Evolutionary conservation across 2,797 vertebrate genomes (phyloP).

Genomic region (Arctocebus calabarensis): DNA sequence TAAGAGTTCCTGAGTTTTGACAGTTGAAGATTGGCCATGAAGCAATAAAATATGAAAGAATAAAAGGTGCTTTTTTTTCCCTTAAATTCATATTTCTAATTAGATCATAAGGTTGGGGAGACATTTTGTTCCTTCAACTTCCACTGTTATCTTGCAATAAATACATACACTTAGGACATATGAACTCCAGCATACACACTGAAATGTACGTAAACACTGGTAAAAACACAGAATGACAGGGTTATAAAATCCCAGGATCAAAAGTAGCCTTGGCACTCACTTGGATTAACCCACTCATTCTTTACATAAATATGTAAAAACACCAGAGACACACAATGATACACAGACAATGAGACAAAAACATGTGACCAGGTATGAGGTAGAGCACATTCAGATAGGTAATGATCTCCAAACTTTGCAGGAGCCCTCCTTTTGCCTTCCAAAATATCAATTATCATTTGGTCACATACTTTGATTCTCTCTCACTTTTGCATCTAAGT

Average conservation of each 20-base stretch:
- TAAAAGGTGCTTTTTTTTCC: neutral
- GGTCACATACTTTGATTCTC: neutral
- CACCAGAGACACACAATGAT: neutral
- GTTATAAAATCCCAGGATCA: neutral
- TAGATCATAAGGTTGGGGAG: neutral
- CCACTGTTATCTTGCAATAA: neutral
- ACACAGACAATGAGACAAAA: neutral
- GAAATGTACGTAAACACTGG: neutral
- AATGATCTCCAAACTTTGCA: neutral
- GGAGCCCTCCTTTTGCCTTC: neutral
- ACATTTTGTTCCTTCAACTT: neutral
- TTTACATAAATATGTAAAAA: conserved; percentile 33
- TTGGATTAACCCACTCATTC: neutral
- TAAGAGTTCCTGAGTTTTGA: neutral
- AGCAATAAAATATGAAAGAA: neutral
- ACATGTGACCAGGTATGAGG: neutral
- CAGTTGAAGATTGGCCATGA: neutral
- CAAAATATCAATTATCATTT: neutral
- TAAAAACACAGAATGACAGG: neutral
- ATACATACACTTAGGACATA: neutral
- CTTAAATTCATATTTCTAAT: neutral
- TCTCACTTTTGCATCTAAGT: conserved; percentile 14
- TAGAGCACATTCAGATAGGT: neutral
- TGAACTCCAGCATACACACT: neutral
- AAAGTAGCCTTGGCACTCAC: neutral